phyloP scores from a whole-genome alignment of 2,113 vertebrate species.

The Pampusana beccarii region DNA sequence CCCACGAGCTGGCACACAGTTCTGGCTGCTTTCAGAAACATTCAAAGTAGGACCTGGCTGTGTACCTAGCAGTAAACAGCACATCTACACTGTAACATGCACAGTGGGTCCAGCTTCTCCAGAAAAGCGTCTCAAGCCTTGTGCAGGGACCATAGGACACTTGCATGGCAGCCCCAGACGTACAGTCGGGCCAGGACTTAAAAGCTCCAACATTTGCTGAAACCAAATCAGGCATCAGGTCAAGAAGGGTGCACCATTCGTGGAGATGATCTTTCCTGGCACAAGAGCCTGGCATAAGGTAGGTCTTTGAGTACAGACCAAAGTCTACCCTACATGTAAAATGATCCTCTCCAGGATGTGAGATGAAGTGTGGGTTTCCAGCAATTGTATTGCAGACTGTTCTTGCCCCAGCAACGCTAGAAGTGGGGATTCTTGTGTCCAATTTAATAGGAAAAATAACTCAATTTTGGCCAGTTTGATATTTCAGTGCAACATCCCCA shows the following conservation, averaged over 20 bases:
- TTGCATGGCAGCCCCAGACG: background rate
- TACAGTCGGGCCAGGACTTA: background rate
- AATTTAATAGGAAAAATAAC: background rate
- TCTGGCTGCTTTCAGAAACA: background rate
- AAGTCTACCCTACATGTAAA: background rate
- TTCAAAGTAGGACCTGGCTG: background rate
- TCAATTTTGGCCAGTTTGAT: background rate
- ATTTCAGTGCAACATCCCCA: accelerated
- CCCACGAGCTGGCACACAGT: background rate
- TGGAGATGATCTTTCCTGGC: background rate
- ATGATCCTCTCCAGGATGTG: background rate
- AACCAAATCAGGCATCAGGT: background rate
- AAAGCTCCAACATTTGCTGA: background rate
- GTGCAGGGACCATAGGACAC: background rate
- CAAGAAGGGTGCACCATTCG: background rate
- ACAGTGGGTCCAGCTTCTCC: background rate
- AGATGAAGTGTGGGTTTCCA: background rate
- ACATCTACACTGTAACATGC: background rate
- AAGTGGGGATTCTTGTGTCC: background rate
- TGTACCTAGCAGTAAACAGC: background rate
- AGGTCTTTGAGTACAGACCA: background rate
- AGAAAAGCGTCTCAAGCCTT: background rate
- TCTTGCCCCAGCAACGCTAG: background rate
- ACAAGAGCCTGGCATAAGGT: background rate
- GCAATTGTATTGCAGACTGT: accelerated